Conservation (phyloP, 2,113 vertebrate species). For the Actenoides lindsayi region DNA sequence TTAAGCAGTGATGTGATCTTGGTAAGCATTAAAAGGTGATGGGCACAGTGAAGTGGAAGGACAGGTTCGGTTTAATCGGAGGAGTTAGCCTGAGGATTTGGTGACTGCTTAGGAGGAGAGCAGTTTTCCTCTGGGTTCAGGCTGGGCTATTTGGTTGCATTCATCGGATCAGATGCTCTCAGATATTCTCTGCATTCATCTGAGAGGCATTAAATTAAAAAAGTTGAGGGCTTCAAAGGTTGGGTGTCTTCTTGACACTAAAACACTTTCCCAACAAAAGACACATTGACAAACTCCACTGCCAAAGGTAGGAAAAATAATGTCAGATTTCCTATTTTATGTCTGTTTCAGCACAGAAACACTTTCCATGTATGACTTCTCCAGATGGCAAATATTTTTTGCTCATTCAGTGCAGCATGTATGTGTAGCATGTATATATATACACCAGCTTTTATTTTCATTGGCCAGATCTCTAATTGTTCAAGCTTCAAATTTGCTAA, state of each 20-base stretch:
- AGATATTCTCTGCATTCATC: not conserved
- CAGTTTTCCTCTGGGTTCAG: not conserved
- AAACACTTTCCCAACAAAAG: not conserved
- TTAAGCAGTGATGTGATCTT: not conserved
- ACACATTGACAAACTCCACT: not conserved
- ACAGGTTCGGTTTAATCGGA: not conserved
- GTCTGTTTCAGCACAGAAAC: not conserved
- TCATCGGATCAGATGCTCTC: not conserved
- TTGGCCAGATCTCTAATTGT: not conserved
- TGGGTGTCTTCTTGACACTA: not conserved
- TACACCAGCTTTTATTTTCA: not conserved
- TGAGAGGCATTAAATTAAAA: not conserved
- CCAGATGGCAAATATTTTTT: not conserved
- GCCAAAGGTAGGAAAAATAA: slow-evolving; percentile 32
- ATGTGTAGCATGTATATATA: not conserved
- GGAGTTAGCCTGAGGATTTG: not conserved
- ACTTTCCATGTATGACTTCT: slow-evolving; percentile 8
- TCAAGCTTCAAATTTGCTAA: not conserved
- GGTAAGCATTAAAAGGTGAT: not conserved
- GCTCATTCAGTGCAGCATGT: not conserved
- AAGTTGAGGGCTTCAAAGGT: not conserved
- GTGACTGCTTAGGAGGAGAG: not conserved
- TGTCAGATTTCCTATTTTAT: slow-evolving; percentile 23
- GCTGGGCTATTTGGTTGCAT: not conserved
- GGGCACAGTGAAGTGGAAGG: not conserved